A percentile compares a stretch with the other conserved stretches of the same genome.
These are phyloP conservation scores for Idaea dimidiata DNA, from an alignment of 2,888 invertebrate species.

Conservation along the genomic window DNA sequence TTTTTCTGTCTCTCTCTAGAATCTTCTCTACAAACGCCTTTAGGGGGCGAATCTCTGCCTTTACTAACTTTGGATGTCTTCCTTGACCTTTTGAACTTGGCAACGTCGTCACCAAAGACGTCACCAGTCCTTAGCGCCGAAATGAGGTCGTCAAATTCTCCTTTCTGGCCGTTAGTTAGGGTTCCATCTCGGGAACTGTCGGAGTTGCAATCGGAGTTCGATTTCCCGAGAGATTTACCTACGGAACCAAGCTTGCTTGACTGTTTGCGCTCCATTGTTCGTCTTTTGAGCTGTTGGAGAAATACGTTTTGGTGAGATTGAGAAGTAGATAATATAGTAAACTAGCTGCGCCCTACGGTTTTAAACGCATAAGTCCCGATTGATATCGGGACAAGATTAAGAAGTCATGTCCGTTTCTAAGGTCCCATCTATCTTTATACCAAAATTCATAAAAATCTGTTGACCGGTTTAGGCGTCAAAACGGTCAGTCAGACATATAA, in stretches of 20 bases:
- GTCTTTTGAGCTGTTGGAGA: constrained; percentile 84
- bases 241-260: constrained; percentile 89
- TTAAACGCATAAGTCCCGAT: too few relatives aligned
- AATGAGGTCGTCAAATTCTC: constrained; percentile 97
- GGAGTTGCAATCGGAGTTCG: constrained; percentile 77
- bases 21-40: constrained; percentile 67
- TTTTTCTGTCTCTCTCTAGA: constrained; percentile 74
- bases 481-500: too few relatives aligned
- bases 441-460: too few relatives aligned
- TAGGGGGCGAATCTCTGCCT: constrained; percentile 71
- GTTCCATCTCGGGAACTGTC: constrained; percentile 61
- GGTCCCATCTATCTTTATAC: too few relatives aligned
- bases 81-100: constrained; percentile 86
- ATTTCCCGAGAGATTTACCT: constrained; percentile 85
- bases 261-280: constrained; percentile 93
- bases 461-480: too few relatives aligned
- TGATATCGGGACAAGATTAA: too few relatives aligned
- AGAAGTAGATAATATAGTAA: too few relatives aligned
- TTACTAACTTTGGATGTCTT: constrained; percentile 70
- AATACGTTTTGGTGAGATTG: background rate
- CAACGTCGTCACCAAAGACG: constrained; percentile 97
- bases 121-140: constrained; percentile 96
- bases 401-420: too few relatives aligned
- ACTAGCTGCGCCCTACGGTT: too few relatives aligned
- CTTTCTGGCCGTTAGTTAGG: constrained; percentile 81